Percentiles rank a stretch among this genome's conserved stretches.
Evolutionary conservation across 2,797 vertebrate genomes (phyloP).

Genomic region (Cichlasoma orientale): DNA sequence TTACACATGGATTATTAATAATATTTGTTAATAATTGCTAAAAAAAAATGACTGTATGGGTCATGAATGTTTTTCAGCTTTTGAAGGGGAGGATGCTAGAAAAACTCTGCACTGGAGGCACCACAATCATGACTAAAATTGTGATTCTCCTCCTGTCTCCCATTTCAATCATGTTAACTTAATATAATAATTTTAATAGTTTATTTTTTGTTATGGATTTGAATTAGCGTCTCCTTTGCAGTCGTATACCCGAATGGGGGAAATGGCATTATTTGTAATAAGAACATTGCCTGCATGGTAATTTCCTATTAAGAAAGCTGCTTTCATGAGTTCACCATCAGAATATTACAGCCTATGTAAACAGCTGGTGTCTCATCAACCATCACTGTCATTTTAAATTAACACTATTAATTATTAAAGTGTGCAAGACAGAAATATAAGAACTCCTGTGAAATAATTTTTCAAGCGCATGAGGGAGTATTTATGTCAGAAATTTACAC

Average conservation of each 20-base stretch:
- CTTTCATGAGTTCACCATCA: background rate
- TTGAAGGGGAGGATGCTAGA: background rate
- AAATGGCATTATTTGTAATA: background rate
- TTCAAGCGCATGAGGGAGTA: background rate
- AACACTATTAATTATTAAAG: background rate
- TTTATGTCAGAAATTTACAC: background rate
- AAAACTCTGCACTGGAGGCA: background rate
- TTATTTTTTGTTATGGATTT: background rate
- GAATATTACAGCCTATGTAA: background rate
- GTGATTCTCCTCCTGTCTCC: conserved; percentile 26
- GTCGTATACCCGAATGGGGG: background rate
- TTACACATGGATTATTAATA: background rate
- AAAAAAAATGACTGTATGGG: background rate
- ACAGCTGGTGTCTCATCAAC: background rate
- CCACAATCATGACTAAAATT: background rate
- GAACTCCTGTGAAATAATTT: background rate
- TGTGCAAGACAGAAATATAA: background rate
- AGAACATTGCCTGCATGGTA: background rate
- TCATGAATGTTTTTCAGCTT: background rate
- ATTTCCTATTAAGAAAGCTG: conserved; percentile 5
- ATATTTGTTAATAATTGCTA: background rate
- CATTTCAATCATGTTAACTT: conserved; percentile 10
- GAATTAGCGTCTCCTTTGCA: conserved; percentile 12
- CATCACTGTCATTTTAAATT: background rate
- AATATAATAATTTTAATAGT: background rate